Conservation (phyloP, 1,140 invertebrate genomes). For the Zaprionus davidi region DNA sequence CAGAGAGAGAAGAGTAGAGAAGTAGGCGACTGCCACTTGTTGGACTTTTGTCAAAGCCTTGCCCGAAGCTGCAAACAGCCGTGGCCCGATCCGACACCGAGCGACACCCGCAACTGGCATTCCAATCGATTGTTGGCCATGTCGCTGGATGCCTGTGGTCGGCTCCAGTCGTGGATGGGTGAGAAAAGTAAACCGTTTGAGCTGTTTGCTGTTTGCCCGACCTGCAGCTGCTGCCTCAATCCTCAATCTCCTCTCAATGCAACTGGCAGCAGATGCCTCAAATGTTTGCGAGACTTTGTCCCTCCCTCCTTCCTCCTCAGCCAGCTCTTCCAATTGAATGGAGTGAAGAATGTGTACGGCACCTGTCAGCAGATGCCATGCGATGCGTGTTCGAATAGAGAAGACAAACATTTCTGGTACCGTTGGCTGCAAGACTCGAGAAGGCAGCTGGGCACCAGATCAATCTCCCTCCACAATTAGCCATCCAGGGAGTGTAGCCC, state of each 20-base stretch:
- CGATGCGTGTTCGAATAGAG: slow-evolving; percentile 33
- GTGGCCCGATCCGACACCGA: slow-evolving; percentile 15
- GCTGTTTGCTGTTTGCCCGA: slow-evolving; percentile 7
- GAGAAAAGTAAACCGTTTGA: slow-evolving; percentile 71
- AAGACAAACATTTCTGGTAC: slow-evolving; percentile 43
- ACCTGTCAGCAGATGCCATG: slow-evolving; percentile 65
- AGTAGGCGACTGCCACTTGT: slow-evolving; percentile 44
- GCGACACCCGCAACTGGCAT: slow-evolving; percentile 67
- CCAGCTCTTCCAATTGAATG: slow-evolving; percentile 52
- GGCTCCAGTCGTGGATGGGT: slow-evolving; percentile 44
- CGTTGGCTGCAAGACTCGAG: slow-evolving; percentile 42
- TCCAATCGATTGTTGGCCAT: slow-evolving; percentile 74
- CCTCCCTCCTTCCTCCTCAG: background rate
- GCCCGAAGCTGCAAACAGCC: slow-evolving; percentile 7
- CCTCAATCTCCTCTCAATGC: slow-evolving; percentile 50
- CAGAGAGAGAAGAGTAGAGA: background rate
- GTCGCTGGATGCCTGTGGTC: slow-evolving; percentile 58
- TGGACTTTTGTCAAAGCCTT: slow-evolving; percentile 55
- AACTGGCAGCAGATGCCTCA: slow-evolving; percentile 67
- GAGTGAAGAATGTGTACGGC: slow-evolving; percentile 60
- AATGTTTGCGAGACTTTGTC: slow-evolving; percentile 74
- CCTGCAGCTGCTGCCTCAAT: slow-evolving; percentile 22
- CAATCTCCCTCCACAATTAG: slow-evolving; percentile 48
- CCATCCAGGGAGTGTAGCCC: background rate
- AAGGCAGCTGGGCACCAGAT: slow-evolving; percentile 27